Conservation (phyloP, 2,888 invertebrate genomes). For the Xestia rhomboidea region DNA sequence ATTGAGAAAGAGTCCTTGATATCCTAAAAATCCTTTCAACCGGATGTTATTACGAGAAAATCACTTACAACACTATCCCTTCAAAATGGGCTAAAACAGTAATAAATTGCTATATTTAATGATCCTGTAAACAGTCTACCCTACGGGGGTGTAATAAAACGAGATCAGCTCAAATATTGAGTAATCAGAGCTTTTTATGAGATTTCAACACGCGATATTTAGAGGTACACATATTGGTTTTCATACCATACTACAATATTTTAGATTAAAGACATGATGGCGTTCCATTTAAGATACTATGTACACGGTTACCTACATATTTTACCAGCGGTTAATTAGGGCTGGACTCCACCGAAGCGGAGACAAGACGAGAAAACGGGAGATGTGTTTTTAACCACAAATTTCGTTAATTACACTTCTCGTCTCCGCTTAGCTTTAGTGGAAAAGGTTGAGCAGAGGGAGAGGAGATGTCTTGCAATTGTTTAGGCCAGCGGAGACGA, state of each 20-base stretch:
- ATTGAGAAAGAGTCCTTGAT: neutral
- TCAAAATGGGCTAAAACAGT: constrained; percentile 1
- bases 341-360: neutral
- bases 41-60: neutral
- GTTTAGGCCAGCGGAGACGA: no score
- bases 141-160: constrained; percentile 39
- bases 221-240: constrained; percentile 28
- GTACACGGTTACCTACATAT: neutral
- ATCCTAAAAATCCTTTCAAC: neutral
- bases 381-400: no score
- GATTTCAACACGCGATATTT: constrained; percentile 60
- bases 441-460: no score
- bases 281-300: neutral
- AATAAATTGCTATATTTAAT: constrained; percentile 48
- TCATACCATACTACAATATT: constrained; percentile 11
- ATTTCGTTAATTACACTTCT: no score
- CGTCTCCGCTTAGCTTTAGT: no score
- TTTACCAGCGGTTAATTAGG: neutral
- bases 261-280: neutral
- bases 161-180: constrained; percentile 56
- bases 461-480: no score
- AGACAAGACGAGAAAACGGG: no score
- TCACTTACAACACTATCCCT: neutral
- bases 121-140: constrained; percentile 31
- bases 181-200: constrained; percentile 55